A percentile compares a stretch with the other conserved stretches of the same genome.
These are phyloP conservation scores for Arenicola marina DNA, from an alignment of 2,888 invertebrate species.

Conservation along the genomic window DNA sequence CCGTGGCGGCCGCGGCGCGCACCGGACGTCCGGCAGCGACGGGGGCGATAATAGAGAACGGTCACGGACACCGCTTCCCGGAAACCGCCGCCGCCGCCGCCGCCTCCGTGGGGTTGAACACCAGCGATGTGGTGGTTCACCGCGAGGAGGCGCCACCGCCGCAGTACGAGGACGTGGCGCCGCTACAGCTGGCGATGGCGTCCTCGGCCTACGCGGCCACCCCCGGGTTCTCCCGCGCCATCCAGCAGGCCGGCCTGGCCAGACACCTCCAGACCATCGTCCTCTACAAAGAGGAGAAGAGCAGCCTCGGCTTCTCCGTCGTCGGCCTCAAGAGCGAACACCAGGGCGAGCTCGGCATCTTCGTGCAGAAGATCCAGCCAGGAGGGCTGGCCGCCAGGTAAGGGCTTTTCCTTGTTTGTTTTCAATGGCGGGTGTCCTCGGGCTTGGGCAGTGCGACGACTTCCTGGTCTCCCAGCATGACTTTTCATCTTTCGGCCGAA, in stretches of 20 bases:
- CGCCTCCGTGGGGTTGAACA: too few species aligned
- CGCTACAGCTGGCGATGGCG: background rate
- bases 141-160: too few species aligned
- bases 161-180: background rate
- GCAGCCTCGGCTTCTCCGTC: slow-evolving; percentile 74
- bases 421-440: too few species aligned
- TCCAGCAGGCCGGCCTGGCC: slow-evolving; percentile 67
- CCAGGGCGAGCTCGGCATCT: slow-evolving; percentile 71
- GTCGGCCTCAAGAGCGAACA: slow-evolving; percentile 69
- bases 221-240: slow-evolving; percentile 66
- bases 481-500: too few species aligned
- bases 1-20: too few species aligned
- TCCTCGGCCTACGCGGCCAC: background rate
- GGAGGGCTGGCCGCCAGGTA: slow-evolving; percentile 71
- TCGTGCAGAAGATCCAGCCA: slow-evolving; percentile 71
- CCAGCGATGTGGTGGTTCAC: too few species aligned
- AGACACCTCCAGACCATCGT: slow-evolving; percentile 68
- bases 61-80: background rate
- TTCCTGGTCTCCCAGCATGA: too few species aligned
- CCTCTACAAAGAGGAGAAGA: slow-evolving; percentile 69
- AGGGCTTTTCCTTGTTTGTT: too few species aligned
- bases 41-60: background rate
- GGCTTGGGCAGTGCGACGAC: too few species aligned
- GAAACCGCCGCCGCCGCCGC: background rate
- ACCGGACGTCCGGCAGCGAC: too few species aligned